These are phyloP conservation scores for Parnassius glacialis DNA, from an alignment of 2,888 invertebrate genomes.

Conservation along the genomic window DNA sequence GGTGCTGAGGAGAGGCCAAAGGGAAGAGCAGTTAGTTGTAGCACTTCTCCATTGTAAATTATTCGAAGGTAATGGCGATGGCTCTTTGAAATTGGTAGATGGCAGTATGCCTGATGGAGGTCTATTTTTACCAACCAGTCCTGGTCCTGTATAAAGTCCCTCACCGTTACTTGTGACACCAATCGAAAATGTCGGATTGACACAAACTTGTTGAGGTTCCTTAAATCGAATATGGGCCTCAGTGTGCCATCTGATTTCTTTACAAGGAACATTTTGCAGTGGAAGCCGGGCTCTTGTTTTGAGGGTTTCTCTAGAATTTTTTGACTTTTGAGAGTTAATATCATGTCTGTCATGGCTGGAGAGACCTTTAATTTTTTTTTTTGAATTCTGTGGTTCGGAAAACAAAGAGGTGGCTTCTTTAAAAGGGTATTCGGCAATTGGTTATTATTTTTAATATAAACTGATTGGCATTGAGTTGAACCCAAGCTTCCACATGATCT, in stretches of 20 bases:
- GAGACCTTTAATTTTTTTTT: too few relatives aligned
- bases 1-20: constrained; percentile 35
- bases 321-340: too few relatives aligned
- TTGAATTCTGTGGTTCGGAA: too few relatives aligned
- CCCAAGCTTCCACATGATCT: too few relatives aligned
- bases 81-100: constrained; percentile 13
- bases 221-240: constrained; percentile 34
- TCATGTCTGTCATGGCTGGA: too few relatives aligned
- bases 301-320: not conserved
- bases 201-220: constrained; percentile 25
- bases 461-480: too few relatives aligned
- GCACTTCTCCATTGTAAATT: not conserved
- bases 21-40: constrained; percentile 28
- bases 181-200: constrained; percentile 23
- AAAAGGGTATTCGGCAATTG: not conserved
- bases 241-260: constrained; percentile 31
- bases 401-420: not conserved
- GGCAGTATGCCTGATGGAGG: constrained; percentile 26
- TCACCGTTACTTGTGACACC: constrained; percentile 18
- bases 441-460: not conserved
- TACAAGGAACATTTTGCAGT: not conserved
- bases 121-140: constrained; percentile 29
- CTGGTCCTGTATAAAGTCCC: not conserved
- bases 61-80: not conserved
- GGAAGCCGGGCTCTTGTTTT: not conserved